Conservation (phyloP, 2,113 vertebrate species). For the Rhagologus leucostigma region DNA sequence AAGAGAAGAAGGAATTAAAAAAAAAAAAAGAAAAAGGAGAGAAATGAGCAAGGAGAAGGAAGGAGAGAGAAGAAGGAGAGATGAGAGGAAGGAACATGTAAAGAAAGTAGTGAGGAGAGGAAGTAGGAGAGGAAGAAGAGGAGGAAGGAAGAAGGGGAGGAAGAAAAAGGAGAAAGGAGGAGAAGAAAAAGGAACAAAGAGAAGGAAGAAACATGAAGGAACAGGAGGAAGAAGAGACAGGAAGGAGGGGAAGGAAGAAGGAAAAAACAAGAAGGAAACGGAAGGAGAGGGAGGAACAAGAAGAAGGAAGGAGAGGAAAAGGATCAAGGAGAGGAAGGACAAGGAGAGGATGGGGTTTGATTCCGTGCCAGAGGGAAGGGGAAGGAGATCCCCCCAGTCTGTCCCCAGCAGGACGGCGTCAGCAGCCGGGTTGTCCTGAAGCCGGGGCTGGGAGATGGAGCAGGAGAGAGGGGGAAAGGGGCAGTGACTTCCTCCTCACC, state of each 20-base stretch:
- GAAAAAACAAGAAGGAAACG: background rate
- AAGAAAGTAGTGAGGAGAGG: background rate
- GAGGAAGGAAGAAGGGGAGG: background rate
- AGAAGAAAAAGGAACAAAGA: background rate
- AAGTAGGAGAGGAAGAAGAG: background rate
- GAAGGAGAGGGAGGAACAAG: background rate
- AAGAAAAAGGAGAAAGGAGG: background rate
- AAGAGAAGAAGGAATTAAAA: background rate
- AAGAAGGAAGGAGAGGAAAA: background rate
- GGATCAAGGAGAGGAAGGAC: background rate
- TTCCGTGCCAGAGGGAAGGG: background rate
- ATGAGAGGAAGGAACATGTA: background rate
- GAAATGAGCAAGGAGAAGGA: background rate
- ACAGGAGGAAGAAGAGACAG: background rate
- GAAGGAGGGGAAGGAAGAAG: background rate
- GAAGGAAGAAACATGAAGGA: background rate
- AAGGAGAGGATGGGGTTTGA: background rate
- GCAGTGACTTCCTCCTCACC: background rate
- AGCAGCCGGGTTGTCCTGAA: background rate
- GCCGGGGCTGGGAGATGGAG: background rate
- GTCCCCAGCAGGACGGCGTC: rapidly evolving
- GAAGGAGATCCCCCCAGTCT: background rate
- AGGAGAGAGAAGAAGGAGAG: background rate
- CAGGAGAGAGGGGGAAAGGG: background rate
- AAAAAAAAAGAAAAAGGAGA: background rate